These are phyloP conservation scores for Cylas formicarius DNA, from an alignment of 1,140 invertebrate genomes.

Conservation along the genomic window DNA sequence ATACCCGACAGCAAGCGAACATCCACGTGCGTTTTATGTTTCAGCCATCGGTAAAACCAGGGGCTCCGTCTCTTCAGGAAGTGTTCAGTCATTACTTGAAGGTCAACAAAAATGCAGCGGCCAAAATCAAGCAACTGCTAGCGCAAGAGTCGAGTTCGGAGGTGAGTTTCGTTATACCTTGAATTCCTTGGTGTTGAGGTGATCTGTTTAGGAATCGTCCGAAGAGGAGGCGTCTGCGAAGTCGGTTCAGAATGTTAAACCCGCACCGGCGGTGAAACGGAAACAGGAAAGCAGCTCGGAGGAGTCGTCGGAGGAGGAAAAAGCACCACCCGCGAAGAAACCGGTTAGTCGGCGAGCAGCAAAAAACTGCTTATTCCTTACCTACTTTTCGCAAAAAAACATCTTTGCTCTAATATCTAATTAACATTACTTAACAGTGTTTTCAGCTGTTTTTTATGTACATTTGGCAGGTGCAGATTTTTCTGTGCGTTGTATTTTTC, in stretches of 20 bases:
- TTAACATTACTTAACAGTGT: no score
- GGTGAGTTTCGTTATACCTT: neutral
- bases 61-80: slow-evolving; percentile 25
- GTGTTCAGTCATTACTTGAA: slow-evolving; percentile 27
- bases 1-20: no score
- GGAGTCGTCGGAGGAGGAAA: slow-evolving; percentile 21
- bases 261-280: slow-evolving; percentile 21
- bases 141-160: slow-evolving; percentile 12
- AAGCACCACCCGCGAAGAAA: slow-evolving; percentile 10
- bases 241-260: slow-evolving; percentile 15
- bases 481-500: no score
- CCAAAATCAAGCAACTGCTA: slow-evolving; percentile 21
- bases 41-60: slow-evolving; percentile 18
- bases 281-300: slow-evolving; percentile 21
- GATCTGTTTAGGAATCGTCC: slow-evolving; percentile 16
- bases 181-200: neutral
- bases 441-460: no score
- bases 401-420: no score
- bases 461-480: no score
- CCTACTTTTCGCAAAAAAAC: no score
- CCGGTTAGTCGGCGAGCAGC: slow-evolving; percentile 22
- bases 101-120: slow-evolving; percentile 16
- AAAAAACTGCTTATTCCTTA: slow-evolving; percentile 26
- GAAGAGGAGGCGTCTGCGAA: slow-evolving; percentile 22
- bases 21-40: slow-evolving; percentile 16